A percentile compares a stretch with the other conserved stretches of the same genome.
Conservation (phyloP, 2,113 vertebrate species). For the Phocoena sinus region DNA sequence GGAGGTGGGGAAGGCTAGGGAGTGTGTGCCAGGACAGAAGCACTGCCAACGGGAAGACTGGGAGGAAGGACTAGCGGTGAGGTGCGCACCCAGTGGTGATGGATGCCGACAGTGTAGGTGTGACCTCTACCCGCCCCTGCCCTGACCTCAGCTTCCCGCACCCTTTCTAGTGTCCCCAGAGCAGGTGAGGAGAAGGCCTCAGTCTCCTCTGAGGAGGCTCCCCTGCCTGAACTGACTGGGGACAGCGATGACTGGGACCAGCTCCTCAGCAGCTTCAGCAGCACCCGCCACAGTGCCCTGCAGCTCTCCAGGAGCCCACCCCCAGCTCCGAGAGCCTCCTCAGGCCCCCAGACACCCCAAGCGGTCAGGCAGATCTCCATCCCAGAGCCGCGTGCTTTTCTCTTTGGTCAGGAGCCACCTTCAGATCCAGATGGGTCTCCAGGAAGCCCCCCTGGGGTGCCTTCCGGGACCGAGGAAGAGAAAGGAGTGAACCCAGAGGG, state of each 20-base stretch:
- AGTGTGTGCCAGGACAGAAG: background rate
- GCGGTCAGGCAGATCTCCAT: conserved; percentile 67
- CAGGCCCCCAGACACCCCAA: background rate
- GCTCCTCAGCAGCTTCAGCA: conserved; percentile 31
- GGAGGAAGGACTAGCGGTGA: background rate
- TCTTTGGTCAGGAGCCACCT: background rate
- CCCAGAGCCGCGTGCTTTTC: fast-evolving
- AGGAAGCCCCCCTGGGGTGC: background rate
- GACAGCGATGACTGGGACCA: conserved; percentile 47
- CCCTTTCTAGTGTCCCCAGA: background rate
- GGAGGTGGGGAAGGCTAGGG: too few species aligned
- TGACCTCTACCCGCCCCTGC: background rate
- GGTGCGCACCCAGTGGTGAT: fast-evolving
- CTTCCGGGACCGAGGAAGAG: background rate
- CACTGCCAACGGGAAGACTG: background rate
- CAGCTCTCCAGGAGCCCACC: conserved; percentile 60
- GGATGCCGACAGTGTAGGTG: background rate
- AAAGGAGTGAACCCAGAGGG: background rate
- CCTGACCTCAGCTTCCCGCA: background rate
- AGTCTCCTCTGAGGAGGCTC: background rate
- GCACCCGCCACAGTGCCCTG: background rate
- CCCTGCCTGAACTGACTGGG: conserved; percentile 51
- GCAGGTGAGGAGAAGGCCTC: background rate
- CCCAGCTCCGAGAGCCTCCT: background rate
- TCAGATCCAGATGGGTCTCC: background rate